phyloP scores from a whole-genome alignment of 2,797 vertebrate species.

The Megaceryle alcyon region DNA sequence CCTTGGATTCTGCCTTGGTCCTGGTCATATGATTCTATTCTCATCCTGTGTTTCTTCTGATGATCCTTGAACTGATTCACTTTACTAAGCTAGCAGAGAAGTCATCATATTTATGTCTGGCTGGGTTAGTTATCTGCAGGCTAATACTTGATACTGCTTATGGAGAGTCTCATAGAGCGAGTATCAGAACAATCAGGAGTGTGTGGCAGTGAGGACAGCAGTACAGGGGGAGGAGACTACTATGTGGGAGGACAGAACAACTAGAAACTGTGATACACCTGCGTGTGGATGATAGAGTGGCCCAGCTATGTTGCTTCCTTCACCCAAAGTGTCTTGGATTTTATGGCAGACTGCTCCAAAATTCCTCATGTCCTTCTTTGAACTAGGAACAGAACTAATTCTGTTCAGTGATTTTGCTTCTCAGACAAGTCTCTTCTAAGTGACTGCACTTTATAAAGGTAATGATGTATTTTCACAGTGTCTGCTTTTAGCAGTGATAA shows the following conservation, averaged over 20 bases:
- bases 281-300: neutral
- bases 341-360: neutral
- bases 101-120: neutral
- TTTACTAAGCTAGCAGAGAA: neutral
- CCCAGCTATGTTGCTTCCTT: neutral
- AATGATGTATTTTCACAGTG: too few relatives aligned
- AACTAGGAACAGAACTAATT: too few relatives aligned
- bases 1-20: neutral
- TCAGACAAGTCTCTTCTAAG: too few relatives aligned
- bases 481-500: too few relatives aligned
- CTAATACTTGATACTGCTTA: neutral
- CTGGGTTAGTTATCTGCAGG: neutral
- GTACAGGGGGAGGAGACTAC: too few relatives aligned
- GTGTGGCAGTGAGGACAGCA: neutral
- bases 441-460: too few relatives aligned
- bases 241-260: neutral
- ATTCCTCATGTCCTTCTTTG: neutral
- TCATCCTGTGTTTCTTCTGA: neutral
- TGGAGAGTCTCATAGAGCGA: neutral
- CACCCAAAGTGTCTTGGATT: neutral
- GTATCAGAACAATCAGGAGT: neutral
- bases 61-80: neutral
- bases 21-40: neutral
- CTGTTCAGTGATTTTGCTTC: too few relatives aligned
- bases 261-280: neutral